A percentile compares a stretch with the other conserved stretches of the same genome.
Evolutionary conservation across 1,140 invertebrate species (phyloP).

Genomic region (Galleria mellonella): DNA sequence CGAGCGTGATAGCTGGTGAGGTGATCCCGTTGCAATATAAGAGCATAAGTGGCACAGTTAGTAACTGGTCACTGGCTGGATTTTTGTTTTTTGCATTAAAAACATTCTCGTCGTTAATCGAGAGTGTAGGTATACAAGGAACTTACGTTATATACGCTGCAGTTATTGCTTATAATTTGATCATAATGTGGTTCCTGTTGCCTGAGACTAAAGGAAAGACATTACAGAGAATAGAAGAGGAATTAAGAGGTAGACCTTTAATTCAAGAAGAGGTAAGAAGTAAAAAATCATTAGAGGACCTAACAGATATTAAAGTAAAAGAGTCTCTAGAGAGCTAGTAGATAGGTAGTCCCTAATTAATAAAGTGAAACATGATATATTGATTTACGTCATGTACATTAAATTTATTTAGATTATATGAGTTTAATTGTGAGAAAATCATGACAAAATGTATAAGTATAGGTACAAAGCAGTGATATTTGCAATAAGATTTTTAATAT

Average conservation of each 20-base stretch:
- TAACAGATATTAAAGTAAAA: slow-evolving; percentile 24
- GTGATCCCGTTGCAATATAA: slow-evolving; percentile 43
- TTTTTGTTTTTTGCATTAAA: slow-evolving; percentile 27
- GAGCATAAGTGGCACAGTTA: slow-evolving; percentile 36
- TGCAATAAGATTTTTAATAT: no score
- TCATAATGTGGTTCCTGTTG: slow-evolving; percentile 30
- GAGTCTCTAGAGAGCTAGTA: slow-evolving; percentile 24
- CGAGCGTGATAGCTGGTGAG: slow-evolving; percentile 45
- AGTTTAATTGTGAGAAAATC: no score
- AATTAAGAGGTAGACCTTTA: slow-evolving; percentile 34
- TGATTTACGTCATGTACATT: background rate
- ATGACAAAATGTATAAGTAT: no score
- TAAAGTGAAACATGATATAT: background rate
- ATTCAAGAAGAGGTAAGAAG: slow-evolving; percentile 25
- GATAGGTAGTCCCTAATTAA: background rate
- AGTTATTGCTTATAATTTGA: slow-evolving; percentile 19
- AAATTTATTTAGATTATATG: no score
- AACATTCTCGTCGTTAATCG: slow-evolving; percentile 27
- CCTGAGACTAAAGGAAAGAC: slow-evolving; percentile 38
- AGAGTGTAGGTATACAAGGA: slow-evolving; percentile 16
- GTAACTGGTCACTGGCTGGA: slow-evolving; percentile 13
- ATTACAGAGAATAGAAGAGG: slow-evolving; percentile 48
- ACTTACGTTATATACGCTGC: slow-evolving; percentile 21
- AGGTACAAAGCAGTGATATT: no score
- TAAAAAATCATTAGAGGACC: slow-evolving; percentile 17